Base-by-base conservation (phyloP, 2,113 vertebrate species). In the Edolisoma coerulescens region DNA sequence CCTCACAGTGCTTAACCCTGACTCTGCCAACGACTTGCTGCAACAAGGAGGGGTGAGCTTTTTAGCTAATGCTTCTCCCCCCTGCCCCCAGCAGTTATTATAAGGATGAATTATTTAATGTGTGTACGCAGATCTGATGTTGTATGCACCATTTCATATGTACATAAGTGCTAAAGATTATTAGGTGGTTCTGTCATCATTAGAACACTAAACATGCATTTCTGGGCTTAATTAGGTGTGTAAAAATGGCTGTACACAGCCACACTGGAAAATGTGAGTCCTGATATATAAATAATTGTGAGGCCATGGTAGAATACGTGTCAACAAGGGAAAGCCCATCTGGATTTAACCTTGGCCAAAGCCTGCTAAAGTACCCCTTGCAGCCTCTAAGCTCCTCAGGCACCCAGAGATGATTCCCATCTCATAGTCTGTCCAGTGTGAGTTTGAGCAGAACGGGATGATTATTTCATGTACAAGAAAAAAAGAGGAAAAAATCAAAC, bases 161-260 rank as follows among this genome's bases (percentile, higher is more conserved):
- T 74, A 90, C 77, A 67, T 85, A 91, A 95, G 56, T 14, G 54
- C 83, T 92, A 76, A 93, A 77, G 56, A 88, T 91, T 89, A 93
- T 57, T 78, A 70, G 71, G 82, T 61, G 47, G 41, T 61, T 93
- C 89, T 94, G 64, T 75, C 74, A 61, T 75, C 1, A 0, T 84
- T 81, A 64, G 78, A 91, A 70, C 79, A 75, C 52, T 83, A 67
- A 96, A 70, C 32, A 41, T 24, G 52, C 44, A 17, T 93, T 90
- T 95, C 90, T 86, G 83, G 68, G 47, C 47, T 86, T 91, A 94
- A 94, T 95, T 96, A 75, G 79, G 85, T 96, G 93, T 94, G 83
- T 44, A 52, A 88, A 88, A 93, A 71, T 1, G 14, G 28, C 64
- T 63, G 26, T 59, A 74, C 52, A 42, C 61, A 75, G 57, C 11